Evolutionary conservation across 2,113 vertebrate genomes (phyloP).

Genomic region (Campylomormyrus numenius): DNA sequence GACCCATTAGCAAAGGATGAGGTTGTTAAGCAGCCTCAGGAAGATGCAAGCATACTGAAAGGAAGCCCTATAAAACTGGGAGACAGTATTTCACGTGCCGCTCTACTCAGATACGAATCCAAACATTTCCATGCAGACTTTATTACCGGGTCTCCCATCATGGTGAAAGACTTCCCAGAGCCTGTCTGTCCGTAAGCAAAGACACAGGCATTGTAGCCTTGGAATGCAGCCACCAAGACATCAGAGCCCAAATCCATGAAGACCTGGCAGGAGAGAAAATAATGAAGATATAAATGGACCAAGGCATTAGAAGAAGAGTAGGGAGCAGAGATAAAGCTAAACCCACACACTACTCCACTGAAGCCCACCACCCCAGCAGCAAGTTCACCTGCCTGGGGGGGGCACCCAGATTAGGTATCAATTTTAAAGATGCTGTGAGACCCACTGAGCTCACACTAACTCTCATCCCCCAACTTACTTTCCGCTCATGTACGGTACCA

Average conservation of each 20-base stretch:
- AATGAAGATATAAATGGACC: background rate
- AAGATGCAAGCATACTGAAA: background rate
- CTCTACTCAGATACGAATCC: background rate
- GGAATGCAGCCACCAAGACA: slow-evolving; percentile 86
- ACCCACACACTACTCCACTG: background rate
- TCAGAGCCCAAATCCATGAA: slow-evolving; percentile 85
- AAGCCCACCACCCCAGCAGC: background rate
- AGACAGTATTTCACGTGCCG: background rate
- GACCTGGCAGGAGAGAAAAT: slow-evolving; percentile 60
- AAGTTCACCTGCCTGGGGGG: background rate
- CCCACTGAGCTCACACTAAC: background rate
- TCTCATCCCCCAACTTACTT: background rate
- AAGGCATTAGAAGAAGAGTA: background rate
- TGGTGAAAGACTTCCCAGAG: slow-evolving; percentile 94
- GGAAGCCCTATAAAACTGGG: background rate
- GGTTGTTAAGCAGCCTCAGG: background rate
- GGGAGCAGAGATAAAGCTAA: background rate
- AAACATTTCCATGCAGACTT: background rate
- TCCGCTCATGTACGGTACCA: background rate
- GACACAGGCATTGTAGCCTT: slow-evolving; percentile 94
- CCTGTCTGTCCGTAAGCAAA: slow-evolving; percentile 96
- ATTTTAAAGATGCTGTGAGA: background rate
- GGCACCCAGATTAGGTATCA: background rate
- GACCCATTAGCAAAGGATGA: background rate
- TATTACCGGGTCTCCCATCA: slow-evolving; percentile 91